phyloP scores from a whole-genome alignment of 2,888 invertebrate genomes.

The Andrena bicolor region DNA sequence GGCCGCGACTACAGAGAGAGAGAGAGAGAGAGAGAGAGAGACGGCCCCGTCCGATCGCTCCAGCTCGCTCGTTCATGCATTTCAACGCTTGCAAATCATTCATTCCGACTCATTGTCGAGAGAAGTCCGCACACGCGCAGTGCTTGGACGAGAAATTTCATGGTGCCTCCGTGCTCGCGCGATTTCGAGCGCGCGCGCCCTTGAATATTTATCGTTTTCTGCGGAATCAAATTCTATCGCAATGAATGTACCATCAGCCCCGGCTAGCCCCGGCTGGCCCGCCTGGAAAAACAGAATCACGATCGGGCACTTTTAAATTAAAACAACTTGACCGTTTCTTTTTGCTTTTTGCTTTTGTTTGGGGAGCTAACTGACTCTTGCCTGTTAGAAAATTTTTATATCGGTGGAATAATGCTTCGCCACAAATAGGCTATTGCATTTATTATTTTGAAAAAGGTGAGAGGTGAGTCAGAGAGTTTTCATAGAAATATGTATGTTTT shows the following conservation, averaged over 20 bases:
- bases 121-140: conserved; percentile 61
- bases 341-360: background rate
- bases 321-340: conserved; percentile 43
- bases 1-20: conserved; percentile 52
- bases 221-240: conserved; percentile 69
- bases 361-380: background rate
- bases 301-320: conserved; percentile 43
- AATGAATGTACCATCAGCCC: conserved; percentile 64
- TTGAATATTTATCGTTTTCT: conserved; percentile 75
- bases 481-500: too few species aligned
- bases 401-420: background rate
- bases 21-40: conserved; percentile 47
- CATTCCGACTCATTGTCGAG: conserved; percentile 75
- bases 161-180: background rate
- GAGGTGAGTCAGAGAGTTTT: too few species aligned
- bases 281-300: conserved; percentile 52
- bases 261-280: conserved; percentile 46
- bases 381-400: background rate
- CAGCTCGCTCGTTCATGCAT: conserved; percentile 76
- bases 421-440: too few species aligned
- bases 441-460: too few species aligned
- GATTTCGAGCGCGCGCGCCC: conserved; percentile 50
- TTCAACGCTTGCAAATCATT: conserved; percentile 77
- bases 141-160: background rate
- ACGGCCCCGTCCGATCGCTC: conserved; percentile 71